Conservation (phyloP, 2,797 vertebrate species). For the Varecia variegata region DNA sequence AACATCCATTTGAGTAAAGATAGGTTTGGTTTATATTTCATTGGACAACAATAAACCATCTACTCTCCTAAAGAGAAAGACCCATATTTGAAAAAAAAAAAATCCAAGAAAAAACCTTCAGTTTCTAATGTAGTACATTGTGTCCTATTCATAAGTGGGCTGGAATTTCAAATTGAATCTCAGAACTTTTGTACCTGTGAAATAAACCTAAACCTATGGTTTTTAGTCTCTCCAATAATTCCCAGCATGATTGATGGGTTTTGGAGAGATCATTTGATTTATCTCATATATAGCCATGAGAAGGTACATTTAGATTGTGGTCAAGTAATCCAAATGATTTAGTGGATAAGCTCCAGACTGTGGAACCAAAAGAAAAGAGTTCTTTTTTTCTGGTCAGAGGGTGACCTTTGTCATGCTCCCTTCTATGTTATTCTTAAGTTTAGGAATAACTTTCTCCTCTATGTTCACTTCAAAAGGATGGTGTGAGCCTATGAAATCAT, state of each 20-base stretch:
- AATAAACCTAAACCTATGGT: not conserved
- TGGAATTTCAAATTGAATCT: conserved; percentile 24
- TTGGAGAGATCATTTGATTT: conserved; percentile 55
- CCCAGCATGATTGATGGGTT: conserved; percentile 61
- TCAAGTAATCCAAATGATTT: conserved; percentile 66
- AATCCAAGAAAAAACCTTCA: not conserved
- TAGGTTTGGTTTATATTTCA: conserved; percentile 37
- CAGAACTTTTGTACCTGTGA: conserved; percentile 27
- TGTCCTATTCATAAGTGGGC: conserved; percentile 7
- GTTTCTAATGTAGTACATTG: not conserved
- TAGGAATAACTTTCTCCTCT: conserved; percentile 29
- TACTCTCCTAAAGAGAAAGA: not conserved
- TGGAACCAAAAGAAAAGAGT: conserved; percentile 54
- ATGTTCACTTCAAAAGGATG: conserved; percentile 24
- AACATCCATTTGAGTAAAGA: not conserved
- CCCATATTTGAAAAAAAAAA: not conserved
- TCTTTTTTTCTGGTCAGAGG: conserved; percentile 47
- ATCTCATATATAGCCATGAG: not conserved
- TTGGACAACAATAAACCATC: not conserved
- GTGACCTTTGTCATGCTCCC: conserved; percentile 42
- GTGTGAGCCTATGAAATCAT: not conserved
- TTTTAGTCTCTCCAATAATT: conserved; percentile 35
- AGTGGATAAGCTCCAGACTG: conserved; percentile 49
- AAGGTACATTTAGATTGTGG: conserved; percentile 25
- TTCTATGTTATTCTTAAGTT: conserved; percentile 37